phyloP scores from a whole-genome alignment of 2,888 invertebrate species.

The Tetragonisca angustula region DNA sequence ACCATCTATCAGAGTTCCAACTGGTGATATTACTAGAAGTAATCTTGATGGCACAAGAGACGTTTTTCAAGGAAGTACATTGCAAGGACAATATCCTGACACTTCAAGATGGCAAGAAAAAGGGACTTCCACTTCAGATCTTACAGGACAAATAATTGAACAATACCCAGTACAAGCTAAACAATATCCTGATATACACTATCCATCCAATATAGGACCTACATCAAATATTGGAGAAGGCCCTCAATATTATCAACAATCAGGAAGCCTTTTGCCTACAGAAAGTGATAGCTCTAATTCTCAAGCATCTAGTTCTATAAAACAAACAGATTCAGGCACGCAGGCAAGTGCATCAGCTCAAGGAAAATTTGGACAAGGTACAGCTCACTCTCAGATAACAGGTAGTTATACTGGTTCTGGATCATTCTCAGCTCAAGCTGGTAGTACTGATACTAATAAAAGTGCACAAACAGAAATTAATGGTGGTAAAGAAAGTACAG shows the following conservation, averaged over 20 bases:
- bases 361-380: constrained; percentile 90
- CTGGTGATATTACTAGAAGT: constrained; percentile 17
- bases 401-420: constrained; percentile 92
- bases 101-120: constrained; percentile 9
- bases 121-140: constrained; percentile 10
- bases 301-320: constrained; percentile 89
- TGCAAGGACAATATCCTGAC: constrained; percentile 55
- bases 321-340: constrained; percentile 87
- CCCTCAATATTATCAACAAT: constrained; percentile 54
- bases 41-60: constrained; percentile 50
- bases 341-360: constrained; percentile 91
- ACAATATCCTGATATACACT: constrained; percentile 44
- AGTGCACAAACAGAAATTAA: constrained; percentile 89
- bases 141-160: constrained; percentile 31
- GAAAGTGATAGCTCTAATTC: constrained; percentile 89
- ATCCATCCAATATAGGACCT: constrained; percentile 31
- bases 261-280: constrained; percentile 21
- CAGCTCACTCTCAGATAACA: constrained; percentile 92
- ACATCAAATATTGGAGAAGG: constrained; percentile 10
- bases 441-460: constrained; percentile 90
- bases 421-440: constrained; percentile 93
- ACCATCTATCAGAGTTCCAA: constrained; percentile 34
- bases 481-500: constrained; percentile 90
- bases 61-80: constrained; percentile 10
- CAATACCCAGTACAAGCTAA: constrained; percentile 36